These are phyloP conservation scores for Rhopalosiphum maidis DNA, from an alignment of 1,140 invertebrate species.

Conservation along the genomic window DNA sequence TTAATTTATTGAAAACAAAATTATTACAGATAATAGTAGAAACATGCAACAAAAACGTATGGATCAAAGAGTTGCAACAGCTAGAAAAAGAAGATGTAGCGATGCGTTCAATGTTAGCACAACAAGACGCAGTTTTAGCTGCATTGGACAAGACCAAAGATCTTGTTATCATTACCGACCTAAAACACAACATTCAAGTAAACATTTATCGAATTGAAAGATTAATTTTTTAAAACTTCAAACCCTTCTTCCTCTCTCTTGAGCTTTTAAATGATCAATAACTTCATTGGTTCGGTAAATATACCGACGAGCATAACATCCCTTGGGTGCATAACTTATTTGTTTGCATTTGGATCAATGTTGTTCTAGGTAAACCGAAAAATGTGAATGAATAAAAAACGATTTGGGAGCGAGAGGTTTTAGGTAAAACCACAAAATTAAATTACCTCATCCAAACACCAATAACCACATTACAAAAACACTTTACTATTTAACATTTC, in stretches of 20 bases:
- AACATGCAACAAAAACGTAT: conserved; percentile 50
- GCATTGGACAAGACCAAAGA: conserved; percentile 85
- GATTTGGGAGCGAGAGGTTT: background rate
- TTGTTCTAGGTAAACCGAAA: conserved; percentile 28
- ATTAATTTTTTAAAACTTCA: background rate
- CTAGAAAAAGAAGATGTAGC: conserved; percentile 73
- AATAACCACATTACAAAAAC: conserved; percentile 11
- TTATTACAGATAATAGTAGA: conserved; percentile 48
- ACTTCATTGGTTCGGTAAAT: background rate
- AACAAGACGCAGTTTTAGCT: conserved; percentile 78
- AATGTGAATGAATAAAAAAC: background rate
- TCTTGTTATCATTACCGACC: conserved; percentile 86
- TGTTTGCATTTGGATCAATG: conserved; percentile 24
- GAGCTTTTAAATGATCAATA: conserved; percentile 8
- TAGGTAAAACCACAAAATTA: background rate
- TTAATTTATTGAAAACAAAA: background rate
- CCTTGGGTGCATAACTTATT: background rate
- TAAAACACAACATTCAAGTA: conserved; percentile 83
- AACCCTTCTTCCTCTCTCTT: background rate
- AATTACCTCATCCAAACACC: background rate
- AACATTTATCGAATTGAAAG: conserved; percentile 58
- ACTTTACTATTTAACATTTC: background rate
- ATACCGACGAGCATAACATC: background rate
- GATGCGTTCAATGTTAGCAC: conserved; percentile 67
- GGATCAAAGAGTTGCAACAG: conserved; percentile 72